Evolutionary conservation across 2,797 vertebrate species (phyloP), one percentile per base, ranked within the genome.

Genomic region (Scarus forsteni): DNA sequence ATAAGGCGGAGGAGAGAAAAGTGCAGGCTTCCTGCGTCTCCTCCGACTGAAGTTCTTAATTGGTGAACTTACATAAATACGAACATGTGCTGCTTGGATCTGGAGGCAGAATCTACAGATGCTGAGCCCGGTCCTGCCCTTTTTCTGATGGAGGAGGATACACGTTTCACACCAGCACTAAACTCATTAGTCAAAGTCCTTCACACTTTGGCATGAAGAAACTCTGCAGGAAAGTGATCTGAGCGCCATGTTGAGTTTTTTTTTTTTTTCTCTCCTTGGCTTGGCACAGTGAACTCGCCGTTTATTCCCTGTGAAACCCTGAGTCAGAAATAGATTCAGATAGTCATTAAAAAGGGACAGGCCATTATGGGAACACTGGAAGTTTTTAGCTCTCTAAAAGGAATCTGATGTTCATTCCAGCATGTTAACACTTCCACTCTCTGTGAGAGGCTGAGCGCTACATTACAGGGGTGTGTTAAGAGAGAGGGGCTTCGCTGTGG

Each of bases 331-430:
- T 64, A 36, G 60, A 70, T 60, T 68, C 53, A 57, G 71, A 60
- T 51, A 43, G 36, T 85, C 48, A 61, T 87, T 83, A 64, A 62
- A 87, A 70, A 72, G 48, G 56, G 62, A 71, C 75, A 15, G 56
- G 45, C 38, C 66, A 81, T 78, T 72, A 60, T 72, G 65, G 69
- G 65, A 46, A 46, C 65, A 57, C 10, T 55, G 77, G 57, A 66
- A 48, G 35, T 73, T 86, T 91, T 85, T 73, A 84, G 65, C 75
- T 77, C 66, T 66, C 80, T 93, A 89, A 91, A 93, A 93, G 88
- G 87, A 88, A 91, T 91, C 58, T 81, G 84, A 88, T 91, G 87
- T 91, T 89, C 85, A 75, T 73, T 77, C 66, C 78, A 66, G 75
- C 75, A 75, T 80, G 87, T 87, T 80, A 80, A 76, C 79, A 52